Base-by-base conservation (phyloP, 2,113 vertebrate genomes). In the Ailurus styani region DNA sequence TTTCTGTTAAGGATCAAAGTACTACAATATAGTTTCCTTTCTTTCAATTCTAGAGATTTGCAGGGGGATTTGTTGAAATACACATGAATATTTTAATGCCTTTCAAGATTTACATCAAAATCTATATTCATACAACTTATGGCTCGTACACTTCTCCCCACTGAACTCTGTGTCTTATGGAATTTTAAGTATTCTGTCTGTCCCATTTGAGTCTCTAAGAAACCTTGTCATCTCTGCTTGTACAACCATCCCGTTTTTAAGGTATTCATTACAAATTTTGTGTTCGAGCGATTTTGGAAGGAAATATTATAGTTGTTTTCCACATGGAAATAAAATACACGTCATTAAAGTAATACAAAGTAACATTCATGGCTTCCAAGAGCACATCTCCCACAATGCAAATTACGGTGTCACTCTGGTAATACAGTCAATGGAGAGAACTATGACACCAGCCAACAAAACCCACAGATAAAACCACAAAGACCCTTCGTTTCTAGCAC, bases 41-140 rank as follows among this genome's bases (percentile, higher is more conserved):
- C 47, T 64, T 93, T 66, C 31, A 90, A 62, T 87, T 77, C 29
- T 93, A 29, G 73, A 81, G 79, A 75, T 88, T 75, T 91, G 52
- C 23, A 60, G 2, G 75, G 29, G 37, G 4, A 10, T 42, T 87
- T 18, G n/a, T 78, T 72, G 75, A 47, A 55, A 55, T 90, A 45
- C 15, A 62, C 57, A 52, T 3, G 57, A 68, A 47, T 79, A 73
- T 78, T 91, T 93, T 34, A 34, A 93, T 93, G 78, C 8, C 23
- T 86, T 66, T 52, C 23, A 68, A 84, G 47, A 73, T 66, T 54
- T 84, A 29, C 40, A 55, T 78, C 25, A 77, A 78, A 14, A 55
- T 62, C 31, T 87, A 13, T 75, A 21, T 91, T 66, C 66, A 91
- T 29, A 62, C 68, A 60, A 93, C 25, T 13, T 18, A 25, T 60